Evolutionary conservation across 1,140 invertebrate genomes (phyloP).

Genomic region (Drosophila melanogaster): Release_6_plus_ISO1_MT NT_033779.5:19584501-19585000

Average conservation of each 20-base stretch:
- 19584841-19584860: slow-evolving; percentile 65
- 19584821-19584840: slow-evolving; percentile 62
- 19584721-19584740: slow-evolving; percentile 69
- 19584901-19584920: slow-evolving; percentile 64
- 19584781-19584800: slow-evolving; percentile 49
- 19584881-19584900: slow-evolving; percentile 44
- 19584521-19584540: slow-evolving; percentile 72
- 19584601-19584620: not conserved
- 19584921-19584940: not conserved
- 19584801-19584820: slow-evolving; percentile 55
- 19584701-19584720: slow-evolving; percentile 67
- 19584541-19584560: slow-evolving; percentile 74
- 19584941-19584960: not conserved
- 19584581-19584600: not conserved
- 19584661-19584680: slow-evolving; percentile 68
- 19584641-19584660: slow-evolving; percentile 65
- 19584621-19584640: slow-evolving; percentile 50
- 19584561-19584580: no score
- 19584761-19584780: slow-evolving; percentile 35
- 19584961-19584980: slow-evolving; percentile 3
- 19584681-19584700: slow-evolving; percentile 67
- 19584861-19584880: slow-evolving; percentile 22
- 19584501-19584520: slow-evolving; percentile 34
- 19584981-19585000: slow-evolving; percentile 9
- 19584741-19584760: slow-evolving; percentile 40